These are phyloP conservation scores for Drosophila mimetica DNA, from an alignment of 2,888 invertebrate genomes.

Conservation along the genomic window DNA sequence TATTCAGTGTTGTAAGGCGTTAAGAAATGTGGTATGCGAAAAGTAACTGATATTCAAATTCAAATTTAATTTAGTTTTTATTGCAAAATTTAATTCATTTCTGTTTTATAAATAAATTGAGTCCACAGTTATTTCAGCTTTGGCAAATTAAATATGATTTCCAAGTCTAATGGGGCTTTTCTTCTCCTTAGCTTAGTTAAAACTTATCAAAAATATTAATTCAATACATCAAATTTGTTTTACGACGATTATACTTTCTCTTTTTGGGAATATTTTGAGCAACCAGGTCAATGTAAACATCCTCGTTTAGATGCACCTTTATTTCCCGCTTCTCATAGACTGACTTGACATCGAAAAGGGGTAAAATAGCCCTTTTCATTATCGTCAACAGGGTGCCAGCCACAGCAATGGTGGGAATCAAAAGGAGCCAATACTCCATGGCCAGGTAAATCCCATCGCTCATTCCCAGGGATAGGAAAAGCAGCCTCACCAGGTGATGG, in stretches of 20 bases:
- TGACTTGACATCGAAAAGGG: neutral
- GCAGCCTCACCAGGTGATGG: neutral
- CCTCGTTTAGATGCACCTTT: neutral
- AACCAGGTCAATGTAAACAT: neutral
- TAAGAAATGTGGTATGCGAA: too few relatives aligned
- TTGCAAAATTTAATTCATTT: too few relatives aligned
- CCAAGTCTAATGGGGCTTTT: too few relatives aligned
- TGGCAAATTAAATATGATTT: too few relatives aligned
- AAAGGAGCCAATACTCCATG: constrained; percentile 13
- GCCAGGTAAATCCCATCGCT: neutral
- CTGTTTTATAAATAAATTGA: too few relatives aligned
- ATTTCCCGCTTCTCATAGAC: neutral
- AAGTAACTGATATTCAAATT: neutral
- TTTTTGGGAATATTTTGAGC: too few relatives aligned
- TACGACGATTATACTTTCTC: neutral
- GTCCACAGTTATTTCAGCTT: too few relatives aligned
- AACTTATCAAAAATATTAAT: too few relatives aligned
- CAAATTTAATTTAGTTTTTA: too few relatives aligned
- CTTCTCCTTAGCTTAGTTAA: too few relatives aligned
- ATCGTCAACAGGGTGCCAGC: neutral
- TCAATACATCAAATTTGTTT: too few relatives aligned
- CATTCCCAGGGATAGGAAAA: constrained; percentile 5
- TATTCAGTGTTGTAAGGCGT: neutral
- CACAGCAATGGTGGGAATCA: constrained; percentile 5
- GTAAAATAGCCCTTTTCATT: constrained; percentile 7